A percentile compares a stretch with the other conserved stretches of the same genome.
Conservation (phyloP, 2,797 vertebrate species). For the Myotis findleyi region DNA sequence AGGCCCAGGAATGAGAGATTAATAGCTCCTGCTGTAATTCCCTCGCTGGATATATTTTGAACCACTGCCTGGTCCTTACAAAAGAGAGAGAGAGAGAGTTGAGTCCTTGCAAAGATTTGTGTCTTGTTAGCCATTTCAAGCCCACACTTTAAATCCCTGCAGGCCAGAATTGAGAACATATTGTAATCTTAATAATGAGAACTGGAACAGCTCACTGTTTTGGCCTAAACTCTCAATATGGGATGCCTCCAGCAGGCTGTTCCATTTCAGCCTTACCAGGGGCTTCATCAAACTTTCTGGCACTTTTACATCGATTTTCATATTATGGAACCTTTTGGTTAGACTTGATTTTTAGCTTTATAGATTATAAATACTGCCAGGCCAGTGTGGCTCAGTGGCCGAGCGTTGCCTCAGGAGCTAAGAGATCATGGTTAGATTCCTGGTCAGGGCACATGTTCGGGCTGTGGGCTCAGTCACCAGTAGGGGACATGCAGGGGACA, state of each 20-base stretch:
- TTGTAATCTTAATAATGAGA: background rate
- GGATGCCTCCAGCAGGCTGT: conserved; percentile 1
- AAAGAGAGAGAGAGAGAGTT: background rate
- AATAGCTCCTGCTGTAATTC: background rate
- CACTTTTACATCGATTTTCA: conserved; percentile 64
- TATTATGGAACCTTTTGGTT: conserved; percentile 32
- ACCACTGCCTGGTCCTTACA: background rate
- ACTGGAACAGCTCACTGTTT: conserved; percentile 7
- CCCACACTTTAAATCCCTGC: background rate
- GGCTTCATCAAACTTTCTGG: conserved; percentile 15
- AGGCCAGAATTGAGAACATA: background rate
- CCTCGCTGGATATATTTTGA: background rate
- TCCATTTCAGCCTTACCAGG: conserved; percentile 25
- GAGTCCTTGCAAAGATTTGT: background rate
- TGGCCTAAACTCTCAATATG: background rate
- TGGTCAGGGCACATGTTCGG: too few relatives aligned
- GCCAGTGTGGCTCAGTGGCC: too few relatives aligned
- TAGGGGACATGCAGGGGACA: too few relatives aligned
- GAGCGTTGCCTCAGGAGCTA: too few relatives aligned
- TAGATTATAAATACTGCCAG: conserved; percentile 12
- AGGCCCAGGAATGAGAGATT: background rate
- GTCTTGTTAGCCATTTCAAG: background rate
- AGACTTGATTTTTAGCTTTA: conserved; percentile 40
- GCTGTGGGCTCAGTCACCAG: too few relatives aligned
- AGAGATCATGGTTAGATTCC: too few relatives aligned